Percentiles rank a stretch among this genome's conserved stretches.
Evolutionary conservation across 1,140 invertebrate genomes (phyloP).

Genomic region (Calosoma granatense): DNA sequence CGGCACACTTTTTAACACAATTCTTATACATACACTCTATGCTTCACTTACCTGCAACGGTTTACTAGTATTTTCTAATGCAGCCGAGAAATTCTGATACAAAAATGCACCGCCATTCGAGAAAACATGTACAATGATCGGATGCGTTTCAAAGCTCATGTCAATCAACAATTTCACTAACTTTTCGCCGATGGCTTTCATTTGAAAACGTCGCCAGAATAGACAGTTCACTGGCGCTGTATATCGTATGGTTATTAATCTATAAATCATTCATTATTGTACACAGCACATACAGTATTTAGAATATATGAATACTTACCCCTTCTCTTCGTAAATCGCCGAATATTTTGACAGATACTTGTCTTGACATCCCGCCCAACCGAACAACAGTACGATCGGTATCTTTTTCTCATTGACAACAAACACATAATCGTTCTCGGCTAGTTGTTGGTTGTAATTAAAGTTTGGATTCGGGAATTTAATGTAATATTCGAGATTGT

Average conservation of each 20-base stretch:
- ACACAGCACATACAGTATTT: neutral
- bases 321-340: slow-evolving; percentile 61
- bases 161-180: slow-evolving; percentile 55
- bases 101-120: slow-evolving; percentile 67
- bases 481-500: slow-evolving; percentile 51
- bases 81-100: slow-evolving; percentile 53
- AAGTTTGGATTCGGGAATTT: slow-evolving; percentile 45
- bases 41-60: slow-evolving; percentile 38
- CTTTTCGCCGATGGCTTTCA: slow-evolving; percentile 50
- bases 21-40: neutral
- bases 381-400: slow-evolving; percentile 62
- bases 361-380: slow-evolving; percentile 71
- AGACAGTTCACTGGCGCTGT: slow-evolving; percentile 57
- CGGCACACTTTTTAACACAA: too few relatives aligned
- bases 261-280: slow-evolving; percentile 29
- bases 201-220: slow-evolving; percentile 50
- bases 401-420: slow-evolving; percentile 47
- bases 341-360: slow-evolving; percentile 68
- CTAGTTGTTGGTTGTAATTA: slow-evolving; percentile 27
- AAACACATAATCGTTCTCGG: slow-evolving; percentile 43
- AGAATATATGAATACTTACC: slow-evolving; percentile 41
- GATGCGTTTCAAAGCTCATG: slow-evolving; percentile 57
- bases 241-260: slow-evolving; percentile 63
- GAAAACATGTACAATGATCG: slow-evolving; percentile 69
- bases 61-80: slow-evolving; percentile 39